phyloP scores from a whole-genome alignment of 37 sponge, comb jelly and placozoan genomes.

The Agelas oroides region DNA sequence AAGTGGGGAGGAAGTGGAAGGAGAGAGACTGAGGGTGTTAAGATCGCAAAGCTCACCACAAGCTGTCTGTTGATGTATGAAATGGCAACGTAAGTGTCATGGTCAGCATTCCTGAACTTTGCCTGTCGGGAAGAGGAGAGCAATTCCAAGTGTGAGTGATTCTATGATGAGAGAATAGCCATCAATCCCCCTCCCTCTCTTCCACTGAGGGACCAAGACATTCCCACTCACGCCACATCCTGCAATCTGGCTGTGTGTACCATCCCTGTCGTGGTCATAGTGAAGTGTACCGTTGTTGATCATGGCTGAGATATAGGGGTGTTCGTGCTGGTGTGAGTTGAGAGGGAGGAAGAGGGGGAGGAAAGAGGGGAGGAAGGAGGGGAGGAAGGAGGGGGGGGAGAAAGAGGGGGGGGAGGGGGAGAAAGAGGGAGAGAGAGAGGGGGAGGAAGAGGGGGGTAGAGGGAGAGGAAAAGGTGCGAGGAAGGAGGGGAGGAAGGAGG shows the following conservation, averaged over 20 bases:
- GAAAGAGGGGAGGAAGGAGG: no score
- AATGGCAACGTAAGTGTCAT: constrained; percentile 84
- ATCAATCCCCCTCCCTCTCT: background rate
- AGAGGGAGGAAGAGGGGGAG: no score
- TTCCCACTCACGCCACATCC: constrained; percentile 78
- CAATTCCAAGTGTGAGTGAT: no score
- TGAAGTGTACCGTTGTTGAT: constrained; percentile 89
- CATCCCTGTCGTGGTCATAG: constrained; percentile 98
- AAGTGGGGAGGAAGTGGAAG: no score
- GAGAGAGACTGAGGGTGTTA: no score
- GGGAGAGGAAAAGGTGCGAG: background rate
- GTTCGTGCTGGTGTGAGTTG: constrained; percentile 74
- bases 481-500: background rate
- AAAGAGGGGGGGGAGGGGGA: background rate
- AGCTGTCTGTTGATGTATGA: constrained; percentile 83
- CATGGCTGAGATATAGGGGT: constrained; percentile 95
- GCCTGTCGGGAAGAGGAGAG: constrained; percentile 14
- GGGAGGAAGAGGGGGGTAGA: background rate
- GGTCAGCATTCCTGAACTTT: constrained; percentile 69
- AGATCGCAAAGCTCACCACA: constrained; percentile 79
- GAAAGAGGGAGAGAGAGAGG: background rate
- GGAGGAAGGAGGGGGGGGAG: background rate
- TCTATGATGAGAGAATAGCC: background rate
- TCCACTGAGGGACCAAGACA: background rate
- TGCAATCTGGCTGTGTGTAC: constrained; percentile 87